Conservation (phyloP, 1,140 invertebrate species). For the Apolygus lucorum region DNA sequence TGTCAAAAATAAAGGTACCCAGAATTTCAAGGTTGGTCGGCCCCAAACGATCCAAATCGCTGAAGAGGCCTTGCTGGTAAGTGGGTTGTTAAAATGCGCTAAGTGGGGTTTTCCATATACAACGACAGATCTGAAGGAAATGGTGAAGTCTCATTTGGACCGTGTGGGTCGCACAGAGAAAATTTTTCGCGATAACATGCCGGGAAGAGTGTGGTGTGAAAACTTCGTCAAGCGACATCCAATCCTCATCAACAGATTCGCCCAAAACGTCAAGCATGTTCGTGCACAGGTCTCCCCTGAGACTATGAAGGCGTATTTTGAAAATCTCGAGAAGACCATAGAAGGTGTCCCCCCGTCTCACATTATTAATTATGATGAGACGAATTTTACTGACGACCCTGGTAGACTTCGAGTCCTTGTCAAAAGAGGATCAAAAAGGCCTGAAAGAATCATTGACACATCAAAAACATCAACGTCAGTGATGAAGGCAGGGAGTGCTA, state of each 20-base stretch:
- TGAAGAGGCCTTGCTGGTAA: no score
- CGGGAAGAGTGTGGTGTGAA: background rate
- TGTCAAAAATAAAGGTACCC: no score
- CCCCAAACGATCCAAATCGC: no score
- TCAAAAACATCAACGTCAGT: conserved; percentile 26
- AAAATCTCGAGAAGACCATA: conserved; percentile 34
- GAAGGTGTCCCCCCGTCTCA: conserved; percentile 25
- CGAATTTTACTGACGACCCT: conserved; percentile 25
- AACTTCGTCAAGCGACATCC: background rate
- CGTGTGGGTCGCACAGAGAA: background rate
- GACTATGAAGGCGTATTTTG: conserved; percentile 37
- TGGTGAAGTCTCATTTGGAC: background rate
- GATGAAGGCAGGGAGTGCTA: conserved; percentile 21
- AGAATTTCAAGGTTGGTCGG: no score
- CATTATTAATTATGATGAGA: conserved; percentile 33
- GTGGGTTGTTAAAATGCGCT: no score
- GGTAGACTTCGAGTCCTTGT: conserved; percentile 25
- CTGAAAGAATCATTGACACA: conserved; percentile 1
- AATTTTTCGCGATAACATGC: background rate
- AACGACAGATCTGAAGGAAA: background rate
- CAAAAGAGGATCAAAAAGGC: conserved; percentile 22
- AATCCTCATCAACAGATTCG: conserved; percentile 28
- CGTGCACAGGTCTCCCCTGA: conserved; percentile 33
- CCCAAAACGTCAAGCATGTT: conserved; percentile 33
- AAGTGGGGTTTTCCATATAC: no score